Conservation (phyloP, 2,797 vertebrate genomes). For the Leuciscus waleckii region DNA sequence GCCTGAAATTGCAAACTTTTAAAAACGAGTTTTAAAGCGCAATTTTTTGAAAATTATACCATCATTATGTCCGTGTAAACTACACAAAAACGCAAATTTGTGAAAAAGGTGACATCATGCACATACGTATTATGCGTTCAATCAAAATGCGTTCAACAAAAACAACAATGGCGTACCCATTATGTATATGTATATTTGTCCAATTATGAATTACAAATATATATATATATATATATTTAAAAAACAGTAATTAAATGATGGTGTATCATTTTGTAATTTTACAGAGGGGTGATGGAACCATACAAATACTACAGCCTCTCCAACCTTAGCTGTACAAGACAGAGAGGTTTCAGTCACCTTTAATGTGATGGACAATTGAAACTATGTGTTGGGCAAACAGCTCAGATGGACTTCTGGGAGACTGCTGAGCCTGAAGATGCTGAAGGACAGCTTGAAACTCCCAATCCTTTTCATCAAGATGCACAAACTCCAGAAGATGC, state of each 20-base stretch:
- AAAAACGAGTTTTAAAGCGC: not conserved
- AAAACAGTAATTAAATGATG: not conserved
- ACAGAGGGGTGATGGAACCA: not conserved
- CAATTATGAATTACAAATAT: too few relatives aligned
- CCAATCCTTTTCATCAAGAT: conserved; percentile 91
- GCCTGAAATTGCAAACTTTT: too few relatives aligned
- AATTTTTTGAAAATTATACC: not conserved
- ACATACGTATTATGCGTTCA: not conserved
- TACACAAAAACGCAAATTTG: not conserved
- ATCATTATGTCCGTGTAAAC: not conserved
- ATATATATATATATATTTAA: too few relatives aligned
- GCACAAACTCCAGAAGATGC: conserved; percentile 90
- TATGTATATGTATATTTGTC: too few relatives aligned
- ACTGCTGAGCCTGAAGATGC: conserved; percentile 88
- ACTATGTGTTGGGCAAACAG: conserved; percentile 97
- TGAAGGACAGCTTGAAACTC: conserved; percentile 95
- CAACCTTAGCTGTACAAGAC: not conserved
- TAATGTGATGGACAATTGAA: conserved; percentile 94
- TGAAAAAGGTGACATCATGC: not conserved
- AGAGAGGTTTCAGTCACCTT: conserved; percentile 80
- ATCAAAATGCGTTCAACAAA: too few relatives aligned
- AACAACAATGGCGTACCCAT: too few relatives aligned
- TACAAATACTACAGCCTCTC: conserved; percentile 3
- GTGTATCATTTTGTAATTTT: not conserved
- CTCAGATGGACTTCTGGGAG: conserved; percentile 89